phyloP scores from a whole-genome alignment of 2,113 vertebrate species.

The Uria aalge region DNA sequence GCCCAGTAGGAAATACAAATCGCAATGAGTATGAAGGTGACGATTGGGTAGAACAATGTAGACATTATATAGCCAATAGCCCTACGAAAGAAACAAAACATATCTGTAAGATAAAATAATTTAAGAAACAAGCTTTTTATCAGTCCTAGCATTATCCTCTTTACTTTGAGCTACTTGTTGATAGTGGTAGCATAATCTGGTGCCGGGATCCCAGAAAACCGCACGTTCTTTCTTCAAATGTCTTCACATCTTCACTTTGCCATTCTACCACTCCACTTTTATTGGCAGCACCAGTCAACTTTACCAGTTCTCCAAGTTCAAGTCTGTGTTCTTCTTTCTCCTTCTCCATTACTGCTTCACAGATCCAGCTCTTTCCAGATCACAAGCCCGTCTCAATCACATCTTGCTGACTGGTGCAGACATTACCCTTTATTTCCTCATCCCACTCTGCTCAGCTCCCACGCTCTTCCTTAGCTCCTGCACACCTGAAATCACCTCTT shows the following conservation, averaged over 20 bases:
- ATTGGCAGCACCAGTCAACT: not conserved
- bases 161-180: not conserved
- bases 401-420: not conserved
- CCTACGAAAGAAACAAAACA: conserved; percentile 72
- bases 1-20: conserved; percentile 93
- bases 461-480: not conserved
- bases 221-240: not conserved
- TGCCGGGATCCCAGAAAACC: not conserved
- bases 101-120: not conserved
- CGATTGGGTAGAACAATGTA: conserved; percentile 88
- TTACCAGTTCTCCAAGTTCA: not conserved
- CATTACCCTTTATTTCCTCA: not conserved
- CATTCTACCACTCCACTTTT: not conserved
- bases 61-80: conserved; percentile 90
- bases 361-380: not conserved
- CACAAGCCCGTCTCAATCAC: not conserved
- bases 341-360: not conserved
- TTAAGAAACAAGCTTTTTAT: not conserved
- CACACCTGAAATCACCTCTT: not conserved
- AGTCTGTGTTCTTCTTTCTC: not conserved
- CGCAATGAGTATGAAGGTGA: conserved; percentile 90
- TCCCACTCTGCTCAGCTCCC: not conserved
- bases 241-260: not conserved
- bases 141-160: not conserved
- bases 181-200: not conserved